A percentile compares a stretch with the other conserved stretches of the same genome.
phyloP scores from a whole-genome alignment of 2,888 invertebrate genomes.

The Leptodirus hochenwartii region DNA sequence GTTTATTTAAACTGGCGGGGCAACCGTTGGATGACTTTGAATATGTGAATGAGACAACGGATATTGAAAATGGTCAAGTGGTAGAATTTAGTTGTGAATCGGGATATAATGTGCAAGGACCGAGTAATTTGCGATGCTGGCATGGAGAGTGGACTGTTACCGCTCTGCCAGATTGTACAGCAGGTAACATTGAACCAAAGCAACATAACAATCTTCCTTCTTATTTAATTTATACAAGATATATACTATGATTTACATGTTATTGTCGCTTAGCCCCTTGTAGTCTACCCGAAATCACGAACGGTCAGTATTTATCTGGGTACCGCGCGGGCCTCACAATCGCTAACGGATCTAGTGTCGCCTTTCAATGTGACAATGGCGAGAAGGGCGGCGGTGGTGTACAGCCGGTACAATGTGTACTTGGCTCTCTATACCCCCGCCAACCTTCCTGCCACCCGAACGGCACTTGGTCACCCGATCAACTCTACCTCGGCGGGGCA shows the following conservation, averaged over 20 bases:
- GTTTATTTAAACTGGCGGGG: conserved; percentile 40
- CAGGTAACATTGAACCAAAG: conserved; percentile 33
- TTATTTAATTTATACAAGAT: background rate
- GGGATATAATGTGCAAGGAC: conserved; percentile 52
- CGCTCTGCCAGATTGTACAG: conserved; percentile 56
- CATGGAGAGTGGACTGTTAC: conserved; percentile 69
- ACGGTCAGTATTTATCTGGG: conserved; percentile 57
- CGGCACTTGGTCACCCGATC: conserved; percentile 17
- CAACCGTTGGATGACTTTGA: conserved; percentile 22
- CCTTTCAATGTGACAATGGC: conserved; percentile 50
- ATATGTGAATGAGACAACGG: conserved; percentile 40
- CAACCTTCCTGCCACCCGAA: conserved; percentile 31
- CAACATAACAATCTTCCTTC: too few species aligned
- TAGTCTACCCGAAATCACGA: conserved; percentile 42
- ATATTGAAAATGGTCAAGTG: conserved; percentile 48
- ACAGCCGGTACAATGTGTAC: conserved; percentile 41
- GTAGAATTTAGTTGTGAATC: conserved; percentile 59
- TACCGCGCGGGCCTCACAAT: conserved; percentile 66
- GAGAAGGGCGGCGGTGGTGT: conserved; percentile 31
- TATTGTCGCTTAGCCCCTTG: conserved; percentile 40
- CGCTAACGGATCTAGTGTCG: conserved; percentile 62
- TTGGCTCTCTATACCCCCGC: conserved; percentile 43
- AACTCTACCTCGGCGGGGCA: conserved; percentile 26
- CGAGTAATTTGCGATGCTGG: conserved; percentile 56
- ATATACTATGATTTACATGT: background rate